phyloP scores from a whole-genome alignment of 1,140 invertebrate genomes.

The Hydropsyche tenuis region DNA sequence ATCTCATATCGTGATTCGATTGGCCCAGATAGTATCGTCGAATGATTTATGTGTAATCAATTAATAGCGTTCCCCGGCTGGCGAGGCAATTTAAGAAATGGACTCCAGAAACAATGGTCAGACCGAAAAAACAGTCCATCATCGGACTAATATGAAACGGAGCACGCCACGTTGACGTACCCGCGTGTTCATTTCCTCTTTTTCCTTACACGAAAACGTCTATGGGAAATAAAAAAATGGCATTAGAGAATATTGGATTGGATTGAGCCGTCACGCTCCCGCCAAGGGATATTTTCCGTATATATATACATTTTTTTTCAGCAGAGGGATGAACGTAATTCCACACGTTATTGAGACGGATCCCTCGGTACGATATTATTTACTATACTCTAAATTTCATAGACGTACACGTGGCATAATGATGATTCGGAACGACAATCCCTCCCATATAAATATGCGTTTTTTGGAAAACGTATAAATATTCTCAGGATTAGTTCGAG shows the following conservation, averaged over 20 bases:
- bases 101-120: background rate
- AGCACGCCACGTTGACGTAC: slow-evolving; percentile 40
- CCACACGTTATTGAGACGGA: background rate
- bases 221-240: slow-evolving; percentile 49
- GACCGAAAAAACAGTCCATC: slow-evolving; percentile 30
- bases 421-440: too few relatives aligned
- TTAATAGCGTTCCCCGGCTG: slow-evolving; percentile 23
- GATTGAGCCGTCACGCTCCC: slow-evolving; percentile 48
- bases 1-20: slow-evolving; percentile 5
- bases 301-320: background rate
- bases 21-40: slow-evolving; percentile 20
- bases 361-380: too few relatives aligned
- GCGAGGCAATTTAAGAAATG: slow-evolving; percentile 37
- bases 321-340: background rate
- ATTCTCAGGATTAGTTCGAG: slow-evolving; percentile 20
- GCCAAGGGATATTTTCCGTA: slow-evolving; percentile 13
- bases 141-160: slow-evolving; percentile 17
- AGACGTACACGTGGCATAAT: too few relatives aligned
- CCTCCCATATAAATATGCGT: too few relatives aligned
- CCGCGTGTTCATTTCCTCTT: slow-evolving; percentile 47
- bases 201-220: slow-evolving; percentile 41
- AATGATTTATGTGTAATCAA: slow-evolving; percentile 37
- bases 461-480: background rate
- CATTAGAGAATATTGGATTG: slow-evolving; percentile 50
- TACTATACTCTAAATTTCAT: too few relatives aligned